Evolutionary conservation across 2,888 invertebrate species (phyloP).

Genomic region (Eurytoma adleriae): DNA sequence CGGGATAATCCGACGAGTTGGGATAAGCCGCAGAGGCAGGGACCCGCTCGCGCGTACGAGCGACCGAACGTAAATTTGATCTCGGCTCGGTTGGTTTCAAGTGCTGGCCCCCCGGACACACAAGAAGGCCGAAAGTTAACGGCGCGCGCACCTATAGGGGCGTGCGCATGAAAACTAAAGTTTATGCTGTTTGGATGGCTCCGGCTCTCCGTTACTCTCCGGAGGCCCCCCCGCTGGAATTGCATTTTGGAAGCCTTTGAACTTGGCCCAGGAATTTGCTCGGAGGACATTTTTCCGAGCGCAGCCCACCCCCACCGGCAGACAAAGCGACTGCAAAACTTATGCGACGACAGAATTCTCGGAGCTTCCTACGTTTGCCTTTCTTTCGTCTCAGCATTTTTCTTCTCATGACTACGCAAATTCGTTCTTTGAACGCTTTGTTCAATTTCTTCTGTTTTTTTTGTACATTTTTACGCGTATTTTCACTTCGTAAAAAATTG

Average conservation of each 20-base stretch:
- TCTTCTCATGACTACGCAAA: too few species aligned
- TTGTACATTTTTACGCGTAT: too few species aligned
- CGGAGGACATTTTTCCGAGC: constrained; percentile 13
- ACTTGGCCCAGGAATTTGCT: constrained; percentile 6
- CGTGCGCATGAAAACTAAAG: constrained; percentile 40
- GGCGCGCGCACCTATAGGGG: not conserved
- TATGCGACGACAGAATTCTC: not conserved
- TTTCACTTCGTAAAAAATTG: too few species aligned
- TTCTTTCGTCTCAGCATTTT: too few species aligned
- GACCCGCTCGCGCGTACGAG: not conserved
- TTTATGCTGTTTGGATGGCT: constrained; percentile 33
- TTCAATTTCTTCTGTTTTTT: too few species aligned
- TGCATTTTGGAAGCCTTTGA: constrained; percentile 39
- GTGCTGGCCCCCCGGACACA: constrained; percentile 6
- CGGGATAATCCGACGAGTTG: too few species aligned
- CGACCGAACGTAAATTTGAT: constrained; percentile 32
- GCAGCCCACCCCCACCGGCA: not conserved
- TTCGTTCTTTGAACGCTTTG: too few species aligned
- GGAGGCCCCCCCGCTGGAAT: constrained; percentile 4
- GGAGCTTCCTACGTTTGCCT: too few species aligned
- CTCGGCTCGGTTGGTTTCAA: constrained; percentile 35
- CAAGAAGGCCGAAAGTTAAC: constrained; percentile 37
- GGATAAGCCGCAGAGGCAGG: too few species aligned
- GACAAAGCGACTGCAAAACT: constrained; percentile 8
- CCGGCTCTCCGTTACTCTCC: not conserved